A percentile compares a stretch with the other conserved stretches of the same genome.
phyloP scores from a whole-genome alignment of 2,888 invertebrate genomes.

The Taphrorychus bicolor region DNA sequence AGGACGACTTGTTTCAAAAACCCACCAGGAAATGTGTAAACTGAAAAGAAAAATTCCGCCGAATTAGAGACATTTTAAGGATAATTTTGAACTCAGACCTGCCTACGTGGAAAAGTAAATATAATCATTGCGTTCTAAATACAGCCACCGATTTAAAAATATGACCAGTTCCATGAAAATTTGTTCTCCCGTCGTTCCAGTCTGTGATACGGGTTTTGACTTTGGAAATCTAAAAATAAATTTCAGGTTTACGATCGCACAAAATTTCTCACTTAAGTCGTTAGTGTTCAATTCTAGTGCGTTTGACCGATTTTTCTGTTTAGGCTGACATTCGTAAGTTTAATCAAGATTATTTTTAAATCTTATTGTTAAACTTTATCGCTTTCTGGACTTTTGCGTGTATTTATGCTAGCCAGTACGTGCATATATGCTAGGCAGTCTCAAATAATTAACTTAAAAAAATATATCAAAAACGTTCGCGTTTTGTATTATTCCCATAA shows the following conservation, averaged over 20 bases:
- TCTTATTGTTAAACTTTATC: too few species aligned
- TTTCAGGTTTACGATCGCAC: conserved; percentile 21
- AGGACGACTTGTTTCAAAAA: background rate
- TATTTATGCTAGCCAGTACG: too few species aligned
- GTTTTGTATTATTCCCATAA: too few species aligned
- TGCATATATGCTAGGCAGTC: too few species aligned
- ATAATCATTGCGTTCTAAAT: background rate
- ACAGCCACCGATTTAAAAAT: background rate
- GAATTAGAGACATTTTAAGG: background rate
- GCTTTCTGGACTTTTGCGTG: background rate
- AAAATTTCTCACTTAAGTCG: conserved; percentile 11
- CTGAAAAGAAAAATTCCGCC: background rate
- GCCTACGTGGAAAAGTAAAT: background rate
- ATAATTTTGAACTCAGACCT: background rate
- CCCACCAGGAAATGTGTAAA: background rate
- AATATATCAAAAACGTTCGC: too few species aligned
- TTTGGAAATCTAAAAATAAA: conserved; percentile 25
- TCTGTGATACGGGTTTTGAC: background rate
- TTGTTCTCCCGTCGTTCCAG: conserved; percentile 7
- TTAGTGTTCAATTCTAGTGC: conserved; percentile 30
- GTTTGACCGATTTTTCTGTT: conserved; percentile 30
- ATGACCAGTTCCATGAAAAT: background rate
- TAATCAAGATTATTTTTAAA: background rate
- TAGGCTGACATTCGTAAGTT: conserved; percentile 30
- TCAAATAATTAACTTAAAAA: too few species aligned